Conservation (phyloP, 2,888 invertebrate species). For the Junonia oenone region DNA sequence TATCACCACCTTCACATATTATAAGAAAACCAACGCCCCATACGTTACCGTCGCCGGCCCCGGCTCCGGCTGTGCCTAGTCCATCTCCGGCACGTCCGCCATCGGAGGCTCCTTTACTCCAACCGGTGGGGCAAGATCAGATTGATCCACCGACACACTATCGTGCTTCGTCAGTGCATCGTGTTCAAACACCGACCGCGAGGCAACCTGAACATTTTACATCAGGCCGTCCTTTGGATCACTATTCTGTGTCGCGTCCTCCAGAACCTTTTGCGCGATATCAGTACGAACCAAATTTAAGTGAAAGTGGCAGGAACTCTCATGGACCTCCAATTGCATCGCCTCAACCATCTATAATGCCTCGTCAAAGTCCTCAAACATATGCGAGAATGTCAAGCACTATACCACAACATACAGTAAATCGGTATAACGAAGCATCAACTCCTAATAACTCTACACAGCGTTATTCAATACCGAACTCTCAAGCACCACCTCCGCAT, state of each 20-base stretch:
- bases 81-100: conserved; percentile 45
- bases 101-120: conserved; percentile 46
- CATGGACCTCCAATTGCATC: conserved; percentile 51
- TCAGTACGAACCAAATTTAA: conserved; percentile 53
- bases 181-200: conserved; percentile 56
- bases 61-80: conserved; percentile 48
- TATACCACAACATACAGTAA: conserved; percentile 56
- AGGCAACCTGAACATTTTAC: conserved; percentile 60
- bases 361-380: conserved; percentile 63
- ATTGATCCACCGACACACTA: conserved; percentile 47
- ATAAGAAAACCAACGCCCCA: conserved; percentile 65
- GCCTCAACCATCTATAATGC: conserved; percentile 56
- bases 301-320: conserved; percentile 51
- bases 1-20: conserved; percentile 73
- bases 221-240: conserved; percentile 61
- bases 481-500: conserved; percentile 61
- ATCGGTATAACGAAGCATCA: conserved; percentile 55
- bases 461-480: conserved; percentile 50
- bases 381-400: conserved; percentile 60
- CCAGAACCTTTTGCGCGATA: conserved; percentile 60
- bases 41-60: conserved; percentile 60
- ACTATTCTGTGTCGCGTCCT: conserved; percentile 59
- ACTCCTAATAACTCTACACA: conserved; percentile 56
- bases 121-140: conserved; percentile 47
- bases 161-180: conserved; percentile 48